Conservation (phyloP, 2,888 invertebrate genomes). For the Caenorhabditis sp. region DNA sequence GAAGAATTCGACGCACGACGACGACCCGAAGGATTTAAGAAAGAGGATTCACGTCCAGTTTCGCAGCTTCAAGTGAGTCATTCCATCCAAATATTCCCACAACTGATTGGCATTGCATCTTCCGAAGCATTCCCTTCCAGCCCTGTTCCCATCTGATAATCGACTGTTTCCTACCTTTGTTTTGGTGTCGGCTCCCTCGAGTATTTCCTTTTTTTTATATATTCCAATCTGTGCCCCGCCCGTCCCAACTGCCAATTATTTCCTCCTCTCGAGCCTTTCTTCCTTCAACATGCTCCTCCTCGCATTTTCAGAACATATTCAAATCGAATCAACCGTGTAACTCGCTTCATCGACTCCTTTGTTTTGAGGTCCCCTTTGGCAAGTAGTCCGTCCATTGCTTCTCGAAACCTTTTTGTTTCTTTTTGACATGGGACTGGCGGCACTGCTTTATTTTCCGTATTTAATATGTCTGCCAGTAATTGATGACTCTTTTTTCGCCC, state of each 20-base stretch:
- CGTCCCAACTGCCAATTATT: slow-evolving; percentile 32
- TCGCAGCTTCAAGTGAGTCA: slow-evolving; percentile 46
- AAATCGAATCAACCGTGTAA: slow-evolving; percentile 56
- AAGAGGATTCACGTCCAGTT: slow-evolving; percentile 43
- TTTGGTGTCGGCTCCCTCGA: slow-evolving; percentile 20
- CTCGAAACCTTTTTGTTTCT: slow-evolving; percentile 14
- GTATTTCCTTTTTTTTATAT: slow-evolving; percentile 13
- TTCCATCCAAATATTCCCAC: neutral
- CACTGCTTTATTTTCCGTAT: neutral
- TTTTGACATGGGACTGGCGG: slow-evolving; percentile 3
- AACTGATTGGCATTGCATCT: neutral
- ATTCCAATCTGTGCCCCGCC: slow-evolving; percentile 21
- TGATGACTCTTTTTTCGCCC: slow-evolving; percentile 24
- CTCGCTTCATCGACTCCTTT: slow-evolving; percentile 52
- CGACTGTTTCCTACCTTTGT: neutral
- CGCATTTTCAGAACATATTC: slow-evolving; percentile 46
- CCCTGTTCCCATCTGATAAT: neutral
- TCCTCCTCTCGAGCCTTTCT: neutral
- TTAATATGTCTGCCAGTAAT: slow-evolving; percentile 17
- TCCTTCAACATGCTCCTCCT: slow-evolving; percentile 13
- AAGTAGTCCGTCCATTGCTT: slow-evolving; percentile 31
- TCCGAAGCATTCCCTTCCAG: slow-evolving; percentile 1
- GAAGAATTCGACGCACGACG: slow-evolving; percentile 2
- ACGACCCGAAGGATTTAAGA: slow-evolving; percentile 31
- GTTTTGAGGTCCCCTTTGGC: slow-evolving; percentile 42